Conservation (phyloP, 1,140 invertebrate species). For the Lineus longissimus region DNA sequence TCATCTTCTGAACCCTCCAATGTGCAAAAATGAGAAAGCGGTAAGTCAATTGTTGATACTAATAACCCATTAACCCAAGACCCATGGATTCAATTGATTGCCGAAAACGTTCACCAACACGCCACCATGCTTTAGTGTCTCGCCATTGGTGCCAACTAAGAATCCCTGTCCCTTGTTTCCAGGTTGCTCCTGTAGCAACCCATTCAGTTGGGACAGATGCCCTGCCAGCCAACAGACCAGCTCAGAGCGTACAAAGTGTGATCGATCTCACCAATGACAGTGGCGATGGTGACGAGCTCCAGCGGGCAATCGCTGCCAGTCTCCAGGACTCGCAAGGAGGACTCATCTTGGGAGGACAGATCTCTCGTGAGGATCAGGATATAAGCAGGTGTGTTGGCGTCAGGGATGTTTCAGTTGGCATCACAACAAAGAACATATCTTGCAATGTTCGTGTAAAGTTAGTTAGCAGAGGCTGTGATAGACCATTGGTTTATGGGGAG, state of each 20-base stretch:
- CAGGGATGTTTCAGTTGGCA: not conserved
- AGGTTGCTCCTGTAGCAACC: not conserved
- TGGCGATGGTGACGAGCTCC: slow-evolving; percentile 48
- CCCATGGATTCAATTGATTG: not conserved
- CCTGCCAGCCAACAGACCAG: not conserved
- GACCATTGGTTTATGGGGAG: too few relatives aligned
- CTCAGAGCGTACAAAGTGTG: slow-evolving; percentile 19
- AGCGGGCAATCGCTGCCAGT: slow-evolving; percentile 55
- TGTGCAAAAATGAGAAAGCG: not conserved
- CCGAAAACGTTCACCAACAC: not conserved
- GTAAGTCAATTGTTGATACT: not conserved
- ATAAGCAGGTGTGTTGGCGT: slow-evolving; percentile 43
- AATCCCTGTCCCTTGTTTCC: not conserved
- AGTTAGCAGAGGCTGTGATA: too few relatives aligned
- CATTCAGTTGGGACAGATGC: not conserved
- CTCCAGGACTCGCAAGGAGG: slow-evolving; percentile 42
- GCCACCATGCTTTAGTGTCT: not conserved
- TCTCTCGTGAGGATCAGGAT: slow-evolving; percentile 53
- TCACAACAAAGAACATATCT: too few relatives aligned
- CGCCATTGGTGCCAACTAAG: not conserved
- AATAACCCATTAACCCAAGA: not conserved
- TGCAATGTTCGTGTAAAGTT: too few relatives aligned
- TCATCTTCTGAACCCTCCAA: slow-evolving; percentile 24
- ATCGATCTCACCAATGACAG: slow-evolving; percentile 50
- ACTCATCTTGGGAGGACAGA: slow-evolving; percentile 46